These are phyloP conservation scores for Drosophila lacicola DNA, from an alignment of 2,888 invertebrate genomes.

Conservation along the genomic window DNA sequence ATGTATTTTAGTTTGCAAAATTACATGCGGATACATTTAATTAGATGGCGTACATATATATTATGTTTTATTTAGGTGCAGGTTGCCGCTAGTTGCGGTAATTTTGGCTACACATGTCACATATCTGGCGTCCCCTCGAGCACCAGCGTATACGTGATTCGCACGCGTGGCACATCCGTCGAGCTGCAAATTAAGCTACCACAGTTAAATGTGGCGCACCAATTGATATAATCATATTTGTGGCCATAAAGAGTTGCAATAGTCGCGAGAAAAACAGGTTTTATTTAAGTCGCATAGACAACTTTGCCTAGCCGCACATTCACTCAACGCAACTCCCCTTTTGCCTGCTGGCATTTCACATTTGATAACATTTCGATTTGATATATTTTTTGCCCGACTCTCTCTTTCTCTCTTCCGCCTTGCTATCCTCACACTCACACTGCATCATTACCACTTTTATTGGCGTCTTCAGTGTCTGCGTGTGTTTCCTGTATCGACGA, in stretches of 20 bases:
- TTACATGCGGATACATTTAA: slow-evolving; percentile 74
- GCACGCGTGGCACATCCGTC: slow-evolving; percentile 43
- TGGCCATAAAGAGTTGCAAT: background rate
- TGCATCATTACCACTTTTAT: slow-evolving; percentile 73
- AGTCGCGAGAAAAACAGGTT: slow-evolving; percentile 10
- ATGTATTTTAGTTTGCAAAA: slow-evolving; percentile 69
- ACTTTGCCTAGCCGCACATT: background rate
- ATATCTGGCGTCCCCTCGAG: slow-evolving; percentile 3
- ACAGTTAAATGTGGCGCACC: slow-evolving; percentile 41
- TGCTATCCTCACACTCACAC: slow-evolving; percentile 31
- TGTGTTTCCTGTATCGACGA: slow-evolving; percentile 71
- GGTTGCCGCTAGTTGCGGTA: slow-evolving; percentile 31
- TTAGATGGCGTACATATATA: slow-evolving; percentile 66
- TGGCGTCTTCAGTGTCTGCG: slow-evolving; percentile 62
- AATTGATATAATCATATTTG: slow-evolving; percentile 27
- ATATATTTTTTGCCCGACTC: slow-evolving; percentile 18
- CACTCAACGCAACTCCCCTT: background rate
- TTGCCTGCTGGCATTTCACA: slow-evolving; percentile 20
- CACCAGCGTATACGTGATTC: slow-evolving; percentile 45
- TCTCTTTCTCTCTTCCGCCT: background rate
- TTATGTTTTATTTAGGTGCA: slow-evolving; percentile 57
- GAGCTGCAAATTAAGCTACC: slow-evolving; percentile 52
- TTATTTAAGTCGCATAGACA: slow-evolving; percentile 6
- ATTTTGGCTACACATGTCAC: slow-evolving; percentile 50
- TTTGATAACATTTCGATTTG: slow-evolving; percentile 48